Conservation (phyloP, 2,113 vertebrate species). For the Natator depressus region DNA sequence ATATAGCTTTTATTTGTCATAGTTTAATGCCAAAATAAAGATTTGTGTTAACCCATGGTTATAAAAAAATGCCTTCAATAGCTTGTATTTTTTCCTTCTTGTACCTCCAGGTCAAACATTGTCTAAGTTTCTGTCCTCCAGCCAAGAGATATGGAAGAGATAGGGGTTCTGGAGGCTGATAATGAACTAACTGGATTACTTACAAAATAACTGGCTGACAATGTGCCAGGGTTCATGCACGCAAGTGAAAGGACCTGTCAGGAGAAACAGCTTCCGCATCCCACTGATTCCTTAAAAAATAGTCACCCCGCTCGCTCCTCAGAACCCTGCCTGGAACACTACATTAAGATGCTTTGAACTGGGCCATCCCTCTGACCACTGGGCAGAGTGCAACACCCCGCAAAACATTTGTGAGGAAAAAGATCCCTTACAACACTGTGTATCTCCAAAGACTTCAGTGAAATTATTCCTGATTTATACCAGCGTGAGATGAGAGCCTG, state of each 20-base stretch:
- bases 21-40: slow-evolving; percentile 56
- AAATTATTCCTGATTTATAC: fast-evolving
- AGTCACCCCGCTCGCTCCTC: background rate
- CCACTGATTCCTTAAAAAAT: background rate
- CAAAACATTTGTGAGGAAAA: fast-evolving
- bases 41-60: slow-evolving; percentile 41
- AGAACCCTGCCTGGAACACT: background rate
- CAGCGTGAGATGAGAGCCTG: background rate
- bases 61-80: slow-evolving; percentile 53
- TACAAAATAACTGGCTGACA: background rate
- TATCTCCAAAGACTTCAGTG: background rate
- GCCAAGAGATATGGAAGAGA: slow-evolving; percentile 18
- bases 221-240: background rate
- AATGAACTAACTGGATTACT: background rate
- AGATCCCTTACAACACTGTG: background rate
- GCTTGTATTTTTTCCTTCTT: slow-evolving; percentile 38
- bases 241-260: background rate
- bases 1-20: slow-evolving; percentile 43
- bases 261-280: background rate
- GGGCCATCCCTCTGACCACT: fast-evolving
- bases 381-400: background rate
- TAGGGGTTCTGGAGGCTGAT: background rate
- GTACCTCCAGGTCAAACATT: slow-evolving; percentile 58
- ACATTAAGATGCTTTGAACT: fast-evolving
- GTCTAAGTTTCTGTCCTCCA: slow-evolving; percentile 19